Evolutionary conservation across 2,113 vertebrate species (phyloP), one percentile per base, ranked within the genome.

Genomic region (Pyxicephalus adspersus): DNA sequence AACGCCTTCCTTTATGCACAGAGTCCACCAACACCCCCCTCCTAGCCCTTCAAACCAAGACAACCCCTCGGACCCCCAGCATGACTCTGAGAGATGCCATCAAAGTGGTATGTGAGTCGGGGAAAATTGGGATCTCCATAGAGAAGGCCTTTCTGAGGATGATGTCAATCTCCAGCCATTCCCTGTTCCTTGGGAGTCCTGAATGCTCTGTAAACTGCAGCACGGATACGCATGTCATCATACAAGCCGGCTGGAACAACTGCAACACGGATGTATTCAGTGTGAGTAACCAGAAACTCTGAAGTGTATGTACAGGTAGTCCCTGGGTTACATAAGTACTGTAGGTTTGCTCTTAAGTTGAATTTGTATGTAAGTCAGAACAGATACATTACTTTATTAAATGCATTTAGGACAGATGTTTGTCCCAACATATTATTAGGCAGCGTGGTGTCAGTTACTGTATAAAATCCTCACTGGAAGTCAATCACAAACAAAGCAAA

Each of bases 141-240:
- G 83, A 86, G 67, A 94, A 67, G 75, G 83, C 55, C 4, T 95
- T 95, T 83, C 91, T 98, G 79, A 29, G 26, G 80, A 85, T 82
- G 64, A 81, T 87, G 23, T 86, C 89, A 3, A 93, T 98, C 72
- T 77, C 84, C 0, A 94, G 89, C 78, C 75, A 75, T 0, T 85
- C 92, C 0, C 83, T 99, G 11, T 96, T 94, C 87, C 88, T 99
- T 72, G 95, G 96, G 1, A 76, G 73, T 13, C 86, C 81, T 0
- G 83, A 23, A 16, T 98, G 97, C 87, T 92, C 88, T 0, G 84
- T 92, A 50, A 95, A 87, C 15, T 26, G 23, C 51, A 86, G 77
- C 57, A 96, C 95, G 11, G 5, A 18, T 70, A 94, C 92, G 0
- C 93, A 96, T 0, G 84, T 88, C 22, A 79, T 90, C 61, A 92